A percentile compares a stretch with the other conserved stretches of the same genome.
These are phyloP conservation scores for Drosophila paranaensis DNA, from an alignment of 2,888 invertebrate species.

Conservation along the genomic window DNA sequence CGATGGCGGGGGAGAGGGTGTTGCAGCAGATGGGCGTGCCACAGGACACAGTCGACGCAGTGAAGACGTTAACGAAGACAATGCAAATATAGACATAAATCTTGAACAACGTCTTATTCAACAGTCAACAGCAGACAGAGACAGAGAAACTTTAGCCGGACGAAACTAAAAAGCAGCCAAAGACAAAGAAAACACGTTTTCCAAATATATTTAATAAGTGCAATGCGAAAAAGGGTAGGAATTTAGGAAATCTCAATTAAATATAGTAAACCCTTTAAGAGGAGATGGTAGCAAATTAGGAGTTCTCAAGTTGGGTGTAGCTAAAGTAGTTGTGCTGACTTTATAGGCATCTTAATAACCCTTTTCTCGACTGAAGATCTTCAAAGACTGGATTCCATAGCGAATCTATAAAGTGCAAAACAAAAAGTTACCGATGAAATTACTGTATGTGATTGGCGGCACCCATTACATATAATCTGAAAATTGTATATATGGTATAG, in stretches of 20 bases:
- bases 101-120: conserved; percentile 57
- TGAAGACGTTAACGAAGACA: conserved; percentile 64
- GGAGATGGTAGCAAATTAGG: neutral
- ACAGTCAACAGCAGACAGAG: conserved; percentile 51
- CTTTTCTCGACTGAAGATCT: neutral
- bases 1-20: neutral
- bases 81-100: conserved; percentile 77
- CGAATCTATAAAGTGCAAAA: neutral
- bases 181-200: conserved; percentile 3
- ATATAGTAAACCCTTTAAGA: neutral
- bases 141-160: conserved; percentile 13
- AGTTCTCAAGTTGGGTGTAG: neutral
- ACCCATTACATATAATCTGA: too few species aligned
- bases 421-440: neutral
- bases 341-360: neutral
- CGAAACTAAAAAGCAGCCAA: conserved; percentile 6
- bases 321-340: neutral
- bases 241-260: neutral
- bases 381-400: neutral
- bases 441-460: too few species aligned
- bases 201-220: neutral
- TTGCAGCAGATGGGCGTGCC: conserved; percentile 41
- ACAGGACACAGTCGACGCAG: conserved; percentile 15
- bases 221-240: neutral
- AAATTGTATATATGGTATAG: too few species aligned